phyloP scores from a whole-genome alignment of 2,113 vertebrate genomes.

The Mohoua ochrocephala region DNA sequence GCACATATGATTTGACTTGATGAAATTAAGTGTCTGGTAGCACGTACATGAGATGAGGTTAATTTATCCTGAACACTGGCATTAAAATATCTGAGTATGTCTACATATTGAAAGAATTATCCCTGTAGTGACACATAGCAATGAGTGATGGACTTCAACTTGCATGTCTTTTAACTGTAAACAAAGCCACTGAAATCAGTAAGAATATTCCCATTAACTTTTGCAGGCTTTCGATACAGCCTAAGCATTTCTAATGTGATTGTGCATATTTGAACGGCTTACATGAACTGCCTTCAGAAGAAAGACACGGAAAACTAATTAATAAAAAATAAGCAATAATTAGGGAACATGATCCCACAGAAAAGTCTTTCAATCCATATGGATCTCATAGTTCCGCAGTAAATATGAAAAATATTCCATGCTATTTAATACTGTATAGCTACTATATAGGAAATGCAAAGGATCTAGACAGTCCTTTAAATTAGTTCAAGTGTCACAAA shows the following conservation, averaged over 20 bases:
- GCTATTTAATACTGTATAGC: background rate
- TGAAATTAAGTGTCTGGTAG: background rate
- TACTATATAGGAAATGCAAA: background rate
- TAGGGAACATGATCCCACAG: background rate
- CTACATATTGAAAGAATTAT: background rate
- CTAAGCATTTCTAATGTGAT: background rate
- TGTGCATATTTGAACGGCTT: background rate
- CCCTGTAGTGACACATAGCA: background rate
- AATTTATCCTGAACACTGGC: background rate
- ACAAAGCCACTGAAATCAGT: background rate
- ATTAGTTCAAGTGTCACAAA: background rate
- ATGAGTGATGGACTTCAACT: background rate
- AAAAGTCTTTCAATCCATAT: background rate
- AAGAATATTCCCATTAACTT: background rate
- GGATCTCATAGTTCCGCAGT: background rate
- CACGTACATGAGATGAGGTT: background rate
- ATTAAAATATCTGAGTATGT: background rate
- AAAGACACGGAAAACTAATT: background rate
- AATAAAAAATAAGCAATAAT: background rate
- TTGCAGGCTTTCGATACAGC: background rate
- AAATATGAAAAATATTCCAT: background rate
- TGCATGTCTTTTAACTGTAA: background rate
- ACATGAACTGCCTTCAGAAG: background rate
- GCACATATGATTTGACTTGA: background rate
- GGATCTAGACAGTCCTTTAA: background rate